Base-by-base conservation (phyloP, 2,113 vertebrate genomes). In the Dasypus novemcinctus region DNA sequence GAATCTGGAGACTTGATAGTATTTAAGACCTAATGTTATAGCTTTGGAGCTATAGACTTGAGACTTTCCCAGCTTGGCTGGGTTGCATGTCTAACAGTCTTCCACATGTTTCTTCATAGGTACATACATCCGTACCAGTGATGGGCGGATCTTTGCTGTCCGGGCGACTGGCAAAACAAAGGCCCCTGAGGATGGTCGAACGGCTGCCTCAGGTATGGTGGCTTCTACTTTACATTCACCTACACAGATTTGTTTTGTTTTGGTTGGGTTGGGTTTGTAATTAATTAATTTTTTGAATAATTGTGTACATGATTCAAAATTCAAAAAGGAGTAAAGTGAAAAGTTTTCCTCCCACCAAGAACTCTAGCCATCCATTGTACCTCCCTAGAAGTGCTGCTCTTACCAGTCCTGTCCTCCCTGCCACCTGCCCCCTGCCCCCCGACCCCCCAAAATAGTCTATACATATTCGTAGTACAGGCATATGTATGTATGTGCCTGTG, bases 91-190 rank as follows among this genome's bases (percentile, higher is more conserved):
- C 57, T 81, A 43, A 74, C 27, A 17, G 63, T 87, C 59, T 91
- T 64, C 38, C 74, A 91, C 17, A 36, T 76, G n/a, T 36, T 93
- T 86, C 84, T 38, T 94, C 90, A 69, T 97, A 99, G 99, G 99
- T 97, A 99, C 99, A 0, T 99, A 99, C 87, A 99, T 99, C 92
- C 99, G 99, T 85, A 99, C 99, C 25, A 99, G 99, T 0, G 99
- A 99, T 31, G 99, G 99, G 69, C 98, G 99, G 92, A 99, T 99
- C 95, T 99, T 99, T 98, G 99, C 99, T 90, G 99, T 99, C 95
- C 98, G 99, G 96, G 99, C 99, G 43, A 99, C 99, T 66, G 99
- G 99, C 98, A 99, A 99, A 98, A 98, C 99, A 49, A 98, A 99
- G 97, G 98, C 98, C 86, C 95, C 95, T 23, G 98, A 98, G 27